A percentile compares a stretch with the other conserved stretches of the same genome.
phyloP scores from a whole-genome alignment of 1,140 invertebrate genomes.

The Drosophila asahinai region DNA sequence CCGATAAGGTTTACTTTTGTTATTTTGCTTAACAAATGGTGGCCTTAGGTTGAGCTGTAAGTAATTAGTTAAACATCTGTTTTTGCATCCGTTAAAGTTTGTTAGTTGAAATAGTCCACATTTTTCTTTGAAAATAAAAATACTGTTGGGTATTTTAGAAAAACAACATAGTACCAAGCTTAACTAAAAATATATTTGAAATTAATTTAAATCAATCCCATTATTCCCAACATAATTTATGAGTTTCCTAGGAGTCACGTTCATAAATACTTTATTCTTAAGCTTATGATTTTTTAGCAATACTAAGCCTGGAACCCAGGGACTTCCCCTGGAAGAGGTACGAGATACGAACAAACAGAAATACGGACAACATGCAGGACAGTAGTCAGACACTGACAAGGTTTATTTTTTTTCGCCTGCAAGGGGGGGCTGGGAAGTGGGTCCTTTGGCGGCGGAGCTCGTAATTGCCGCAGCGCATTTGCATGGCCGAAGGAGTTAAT shows the following conservation, averaged over 20 bases:
- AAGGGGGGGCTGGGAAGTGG: no score
- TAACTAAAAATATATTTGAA: no score
- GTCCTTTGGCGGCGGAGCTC: constrained; percentile 22
- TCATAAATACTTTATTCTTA: no score
- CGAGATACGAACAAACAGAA: constrained; percentile 13
- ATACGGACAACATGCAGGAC: constrained; percentile 60
- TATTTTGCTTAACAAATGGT: neutral
- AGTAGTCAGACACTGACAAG: constrained; percentile 67
- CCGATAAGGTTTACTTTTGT: neutral
- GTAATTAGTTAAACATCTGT: neutral
- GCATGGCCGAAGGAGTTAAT: constrained; percentile 81
- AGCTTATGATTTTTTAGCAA: neutral
- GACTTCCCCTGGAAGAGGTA: constrained; percentile 8
- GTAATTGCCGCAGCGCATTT: constrained; percentile 81
- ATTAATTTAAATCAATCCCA: no score
- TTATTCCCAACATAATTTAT: no score
- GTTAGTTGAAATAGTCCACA: no score
- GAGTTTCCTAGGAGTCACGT: no score
- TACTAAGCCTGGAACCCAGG: neutral
- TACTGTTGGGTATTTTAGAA: neutral
- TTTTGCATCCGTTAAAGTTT: neutral
- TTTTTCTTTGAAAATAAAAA: neutral
- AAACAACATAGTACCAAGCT: no score
- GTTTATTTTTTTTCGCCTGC: constrained; percentile 28
- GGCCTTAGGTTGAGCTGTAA: neutral